These are phyloP conservation scores for Drosophila ananassae DNA, from an alignment of 1,140 invertebrate species.

Conservation along the genomic window DNA sequence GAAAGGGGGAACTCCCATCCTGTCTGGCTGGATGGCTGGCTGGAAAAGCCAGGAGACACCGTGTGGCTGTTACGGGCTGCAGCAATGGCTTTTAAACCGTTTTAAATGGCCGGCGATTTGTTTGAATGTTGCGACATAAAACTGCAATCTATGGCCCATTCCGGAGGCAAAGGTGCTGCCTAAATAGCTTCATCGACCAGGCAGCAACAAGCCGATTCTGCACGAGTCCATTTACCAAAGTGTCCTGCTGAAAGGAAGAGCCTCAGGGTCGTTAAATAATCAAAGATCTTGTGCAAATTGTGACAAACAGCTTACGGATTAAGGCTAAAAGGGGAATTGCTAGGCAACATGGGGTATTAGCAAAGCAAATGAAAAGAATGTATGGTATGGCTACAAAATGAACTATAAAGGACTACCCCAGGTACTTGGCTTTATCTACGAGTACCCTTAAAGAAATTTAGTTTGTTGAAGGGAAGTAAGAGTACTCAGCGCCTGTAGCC, in stretches of 20 bases:
- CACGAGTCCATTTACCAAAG: conserved; percentile 40
- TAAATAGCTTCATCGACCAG: conserved; percentile 60
- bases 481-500: too few species aligned
- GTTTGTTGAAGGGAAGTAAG: neutral
- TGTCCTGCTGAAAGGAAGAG: conserved; percentile 25
- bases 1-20: conserved; percentile 17
- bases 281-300: conserved; percentile 44
- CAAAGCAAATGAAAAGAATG: neutral
- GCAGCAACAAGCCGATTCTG: conserved; percentile 45
- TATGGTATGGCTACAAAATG: neutral
- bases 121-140: conserved; percentile 76
- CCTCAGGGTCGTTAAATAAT: conserved; percentile 30
- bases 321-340: conserved; percentile 18
- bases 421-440: neutral
- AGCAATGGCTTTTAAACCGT: conserved; percentile 60
- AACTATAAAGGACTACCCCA: neutral
- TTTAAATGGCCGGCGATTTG: conserved; percentile 76
- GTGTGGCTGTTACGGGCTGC: conserved; percentile 40
- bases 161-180: conserved; percentile 43
- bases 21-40: conserved; percentile 27
- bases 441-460: neutral
- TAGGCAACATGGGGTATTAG: neutral
- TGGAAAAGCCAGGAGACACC: conserved; percentile 10
- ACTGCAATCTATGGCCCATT: conserved; percentile 77
- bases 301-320: conserved; percentile 46